These are phyloP conservation scores for Bombyx huttoni DNA, from an alignment of 2,888 invertebrate genomes.

Conservation along the genomic window DNA sequence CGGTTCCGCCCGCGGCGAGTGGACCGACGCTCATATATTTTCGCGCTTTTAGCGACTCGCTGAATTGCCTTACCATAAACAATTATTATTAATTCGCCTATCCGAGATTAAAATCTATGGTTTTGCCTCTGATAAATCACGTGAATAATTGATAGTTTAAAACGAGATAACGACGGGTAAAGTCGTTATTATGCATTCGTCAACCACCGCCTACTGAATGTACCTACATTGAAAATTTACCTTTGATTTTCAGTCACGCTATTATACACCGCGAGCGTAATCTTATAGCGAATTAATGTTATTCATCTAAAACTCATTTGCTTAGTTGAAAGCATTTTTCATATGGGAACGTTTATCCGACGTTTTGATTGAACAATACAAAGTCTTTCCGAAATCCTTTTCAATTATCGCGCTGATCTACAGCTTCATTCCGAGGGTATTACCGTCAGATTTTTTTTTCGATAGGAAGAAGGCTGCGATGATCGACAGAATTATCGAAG, in stretches of 20 bases:
- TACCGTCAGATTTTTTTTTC: neutral
- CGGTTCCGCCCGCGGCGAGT: constrained; percentile 33
- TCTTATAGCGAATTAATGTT: neutral
- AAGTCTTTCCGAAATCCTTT: neutral
- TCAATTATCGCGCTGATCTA: neutral
- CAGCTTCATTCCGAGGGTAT: neutral
- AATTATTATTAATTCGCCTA: constrained; percentile 14
- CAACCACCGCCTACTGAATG: neutral
- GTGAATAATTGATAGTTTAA: neutral
- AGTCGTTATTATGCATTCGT: neutral
- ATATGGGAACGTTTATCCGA: neutral
- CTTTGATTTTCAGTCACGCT: neutral
- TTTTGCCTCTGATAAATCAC: constrained; percentile 5
- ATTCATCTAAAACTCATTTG: too few species aligned
- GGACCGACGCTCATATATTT: constrained; percentile 27
- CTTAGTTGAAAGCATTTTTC: too few species aligned
- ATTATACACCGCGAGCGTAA: neutral
- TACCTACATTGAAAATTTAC: neutral
- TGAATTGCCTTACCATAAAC: constrained; percentile 37
- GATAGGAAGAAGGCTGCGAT: constrained; percentile 9
- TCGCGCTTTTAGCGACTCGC: constrained; percentile 18
- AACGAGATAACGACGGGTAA: neutral
- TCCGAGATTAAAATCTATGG: constrained; percentile 18
- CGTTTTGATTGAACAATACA: neutral
- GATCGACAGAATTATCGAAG: constrained; percentile 48